These are phyloP conservation scores for Rhagonycha fulva DNA, from an alignment of 2,888 invertebrate species.

Conservation along the genomic window DNA sequence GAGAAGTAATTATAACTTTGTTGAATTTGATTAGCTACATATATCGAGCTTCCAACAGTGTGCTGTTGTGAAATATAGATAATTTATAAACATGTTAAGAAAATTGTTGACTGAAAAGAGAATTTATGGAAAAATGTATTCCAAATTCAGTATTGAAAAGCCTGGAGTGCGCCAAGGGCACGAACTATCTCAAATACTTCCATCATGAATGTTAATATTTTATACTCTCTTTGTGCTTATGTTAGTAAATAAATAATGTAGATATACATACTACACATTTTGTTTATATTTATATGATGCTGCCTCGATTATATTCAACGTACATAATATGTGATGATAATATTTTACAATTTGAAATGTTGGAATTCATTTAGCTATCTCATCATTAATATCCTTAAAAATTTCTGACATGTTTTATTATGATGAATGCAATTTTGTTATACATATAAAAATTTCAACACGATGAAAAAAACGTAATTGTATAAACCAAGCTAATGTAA, in stretches of 20 bases:
- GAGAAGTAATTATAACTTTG: no score
- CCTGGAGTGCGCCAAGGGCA: no score
- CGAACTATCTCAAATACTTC: neutral
- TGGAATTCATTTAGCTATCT: neutral
- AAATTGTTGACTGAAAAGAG: neutral
- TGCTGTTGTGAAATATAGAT: neutral
- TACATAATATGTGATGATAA: no score
- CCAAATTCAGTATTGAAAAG: neutral
- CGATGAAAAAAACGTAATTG: neutral
- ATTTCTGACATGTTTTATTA: neutral
- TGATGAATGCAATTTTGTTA: neutral
- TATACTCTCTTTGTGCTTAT: neutral
- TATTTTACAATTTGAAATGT: neutral
- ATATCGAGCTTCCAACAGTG: neutral
- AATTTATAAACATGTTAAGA: neutral
- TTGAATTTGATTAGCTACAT: no score
- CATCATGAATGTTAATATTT: neutral
- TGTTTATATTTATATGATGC: neutral
- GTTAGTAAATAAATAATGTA: neutral
- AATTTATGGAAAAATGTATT: neutral
- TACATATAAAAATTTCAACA: neutral
- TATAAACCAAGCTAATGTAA: neutral
- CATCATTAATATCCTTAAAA: neutral
- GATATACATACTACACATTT: neutral
- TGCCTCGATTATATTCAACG: neutral